A percentile compares a stretch with the other conserved stretches of the same genome.
These are phyloP conservation scores for Pseudochirops corinnae DNA, from an alignment of 2,797 vertebrate genomes.

Conservation along the genomic window DNA sequence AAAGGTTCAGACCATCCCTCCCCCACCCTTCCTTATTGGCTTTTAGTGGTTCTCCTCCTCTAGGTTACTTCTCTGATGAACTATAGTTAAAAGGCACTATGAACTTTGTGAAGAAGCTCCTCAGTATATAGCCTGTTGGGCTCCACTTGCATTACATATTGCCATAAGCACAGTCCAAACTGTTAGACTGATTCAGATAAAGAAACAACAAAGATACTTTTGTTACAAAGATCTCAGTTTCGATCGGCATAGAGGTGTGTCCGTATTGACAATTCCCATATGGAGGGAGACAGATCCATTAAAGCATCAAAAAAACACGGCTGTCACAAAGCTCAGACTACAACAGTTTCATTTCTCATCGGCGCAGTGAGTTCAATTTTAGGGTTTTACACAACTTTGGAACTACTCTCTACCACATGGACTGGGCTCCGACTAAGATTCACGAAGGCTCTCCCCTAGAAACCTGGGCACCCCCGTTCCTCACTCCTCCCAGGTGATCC, in stretches of 20 bases:
- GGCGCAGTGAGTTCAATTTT: no score
- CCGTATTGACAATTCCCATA: no score
- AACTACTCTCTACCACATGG: background rate
- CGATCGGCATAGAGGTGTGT: background rate
- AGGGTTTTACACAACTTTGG: background rate
- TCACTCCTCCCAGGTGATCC: background rate
- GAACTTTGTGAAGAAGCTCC: background rate
- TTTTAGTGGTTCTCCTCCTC: background rate
- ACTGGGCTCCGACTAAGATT: background rate
- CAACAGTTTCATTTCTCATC: background rate
- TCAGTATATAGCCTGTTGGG: background rate
- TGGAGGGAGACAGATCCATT: background rate
- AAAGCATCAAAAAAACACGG: background rate
- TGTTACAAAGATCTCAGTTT: background rate
- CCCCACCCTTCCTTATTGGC: background rate
- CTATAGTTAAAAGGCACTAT: background rate
- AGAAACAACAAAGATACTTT: background rate
- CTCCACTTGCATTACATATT: background rate
- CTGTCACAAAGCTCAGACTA: background rate
- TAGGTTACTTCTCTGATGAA: background rate
- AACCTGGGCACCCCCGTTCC: background rate
- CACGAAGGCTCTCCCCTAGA: background rate
- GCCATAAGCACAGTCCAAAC: background rate
- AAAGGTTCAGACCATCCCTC: background rate
- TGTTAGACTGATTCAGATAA: background rate